phyloP scores from a whole-genome alignment of 1,140 invertebrate species.

The Drosophila jambulina region DNA sequence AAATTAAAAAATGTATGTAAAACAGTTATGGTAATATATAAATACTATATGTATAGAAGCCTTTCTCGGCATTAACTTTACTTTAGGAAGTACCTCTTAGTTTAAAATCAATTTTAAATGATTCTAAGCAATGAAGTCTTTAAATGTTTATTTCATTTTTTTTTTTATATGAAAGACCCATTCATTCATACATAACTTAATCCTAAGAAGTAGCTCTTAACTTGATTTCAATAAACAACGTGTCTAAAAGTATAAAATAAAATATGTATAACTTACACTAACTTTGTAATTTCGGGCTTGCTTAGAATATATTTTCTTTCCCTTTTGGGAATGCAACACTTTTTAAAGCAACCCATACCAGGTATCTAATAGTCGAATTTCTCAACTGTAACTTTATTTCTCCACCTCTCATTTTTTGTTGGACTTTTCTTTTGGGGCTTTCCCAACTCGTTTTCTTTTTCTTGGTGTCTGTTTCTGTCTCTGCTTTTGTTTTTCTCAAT shows the following conservation, averaged over 20 bases:
- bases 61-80: too few relatives aligned
- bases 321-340: background rate
- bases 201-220: too few relatives aligned
- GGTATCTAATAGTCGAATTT: constrained; percentile 1
- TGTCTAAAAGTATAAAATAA: background rate
- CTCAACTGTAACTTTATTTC: constrained; percentile 3
- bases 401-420: background rate
- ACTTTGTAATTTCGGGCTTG: too few relatives aligned
- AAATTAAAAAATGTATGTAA: too few relatives aligned
- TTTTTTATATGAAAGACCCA: too few relatives aligned
- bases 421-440: constrained; percentile 22
- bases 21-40: too few relatives aligned
- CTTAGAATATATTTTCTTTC: background rate
- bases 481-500: constrained; percentile 56
- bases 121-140: too few relatives aligned
- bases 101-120: background rate
- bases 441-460: constrained; percentile 38
- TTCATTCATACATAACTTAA: too few relatives aligned
- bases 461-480: constrained; percentile 37
- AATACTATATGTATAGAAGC: too few relatives aligned
- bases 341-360: background rate
- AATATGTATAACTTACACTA: background rate
- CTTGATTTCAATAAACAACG: background rate
- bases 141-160: background rate
- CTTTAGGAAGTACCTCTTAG: background rate